Evolutionary conservation across 2,113 vertebrate species (phyloP).

Genomic region (Upupa epops): DNA sequence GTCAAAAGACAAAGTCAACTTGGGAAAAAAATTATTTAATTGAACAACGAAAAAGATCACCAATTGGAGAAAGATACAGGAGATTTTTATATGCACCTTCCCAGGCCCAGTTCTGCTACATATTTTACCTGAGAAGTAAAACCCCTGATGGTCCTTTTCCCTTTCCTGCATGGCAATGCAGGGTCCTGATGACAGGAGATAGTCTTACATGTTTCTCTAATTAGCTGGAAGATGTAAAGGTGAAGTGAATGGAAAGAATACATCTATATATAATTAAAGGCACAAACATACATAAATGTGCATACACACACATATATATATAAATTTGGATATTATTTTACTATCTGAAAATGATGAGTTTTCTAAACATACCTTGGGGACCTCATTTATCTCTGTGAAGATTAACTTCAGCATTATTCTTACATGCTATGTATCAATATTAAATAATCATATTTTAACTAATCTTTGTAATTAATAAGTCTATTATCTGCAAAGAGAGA

Average conservation of each 20-base stretch:
- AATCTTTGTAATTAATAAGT: background rate
- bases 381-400: background rate
- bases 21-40: too few species aligned
- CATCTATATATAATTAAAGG: background rate
- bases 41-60: too few species aligned
- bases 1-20: too few species aligned
- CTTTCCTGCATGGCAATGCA: too few species aligned
- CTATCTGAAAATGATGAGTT: background rate
- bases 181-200: too few species aligned
- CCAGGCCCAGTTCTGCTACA: too few species aligned
- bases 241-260: background rate
- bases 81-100: too few species aligned
- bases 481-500: fast-evolving
- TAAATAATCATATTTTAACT: background rate
- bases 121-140: too few species aligned
- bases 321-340: fast-evolving
- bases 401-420: background rate
- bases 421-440: background rate
- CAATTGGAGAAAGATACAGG: too few species aligned
- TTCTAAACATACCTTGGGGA: background rate
- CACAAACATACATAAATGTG: background rate
- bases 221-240: background rate
- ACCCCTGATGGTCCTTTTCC: too few species aligned
- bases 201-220: too few species aligned
- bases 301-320: background rate